These are phyloP conservation scores for Spinibarbus caldwelli DNA, from an alignment of 2,797 vertebrate genomes.

Conservation along the genomic window DNA sequence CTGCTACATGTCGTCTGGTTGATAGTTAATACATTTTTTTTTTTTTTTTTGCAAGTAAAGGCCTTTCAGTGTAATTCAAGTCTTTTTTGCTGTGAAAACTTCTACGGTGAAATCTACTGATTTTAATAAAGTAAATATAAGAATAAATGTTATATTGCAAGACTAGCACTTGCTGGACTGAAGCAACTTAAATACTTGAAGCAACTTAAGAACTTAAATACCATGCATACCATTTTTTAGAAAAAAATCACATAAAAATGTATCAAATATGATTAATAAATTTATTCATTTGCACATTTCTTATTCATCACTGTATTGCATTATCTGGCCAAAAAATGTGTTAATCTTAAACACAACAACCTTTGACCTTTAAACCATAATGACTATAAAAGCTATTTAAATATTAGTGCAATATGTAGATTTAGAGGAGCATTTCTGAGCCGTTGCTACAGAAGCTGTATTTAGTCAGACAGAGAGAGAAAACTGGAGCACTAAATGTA, in stretches of 20 bases:
- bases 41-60: neutral
- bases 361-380: neutral
- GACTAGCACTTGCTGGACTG: neutral
- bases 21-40: too few species aligned
- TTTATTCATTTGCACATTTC: neutral
- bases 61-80: neutral
- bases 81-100: too few species aligned
- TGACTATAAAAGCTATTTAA: neutral
- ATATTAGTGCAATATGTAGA: neutral
- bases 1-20: neutral
- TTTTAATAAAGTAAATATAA: too few species aligned
- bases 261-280: neutral
- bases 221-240: neutral
- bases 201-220: too few species aligned
- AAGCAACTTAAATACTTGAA: too few species aligned
- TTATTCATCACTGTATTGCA: neutral
- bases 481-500: constrained; percentile 11
- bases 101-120: too few species aligned
- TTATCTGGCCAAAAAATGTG: neutral
- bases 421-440: neutral
- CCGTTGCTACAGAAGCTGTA: neutral
- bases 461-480: neutral
- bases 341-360: neutral
- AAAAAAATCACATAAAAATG: neutral
- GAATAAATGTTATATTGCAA: neutral